Evolutionary conservation across 1,140 invertebrate species (phyloP), one percentile per base, ranked within the genome.

Genomic region (Acyrthosiphon pisum): DNA sequence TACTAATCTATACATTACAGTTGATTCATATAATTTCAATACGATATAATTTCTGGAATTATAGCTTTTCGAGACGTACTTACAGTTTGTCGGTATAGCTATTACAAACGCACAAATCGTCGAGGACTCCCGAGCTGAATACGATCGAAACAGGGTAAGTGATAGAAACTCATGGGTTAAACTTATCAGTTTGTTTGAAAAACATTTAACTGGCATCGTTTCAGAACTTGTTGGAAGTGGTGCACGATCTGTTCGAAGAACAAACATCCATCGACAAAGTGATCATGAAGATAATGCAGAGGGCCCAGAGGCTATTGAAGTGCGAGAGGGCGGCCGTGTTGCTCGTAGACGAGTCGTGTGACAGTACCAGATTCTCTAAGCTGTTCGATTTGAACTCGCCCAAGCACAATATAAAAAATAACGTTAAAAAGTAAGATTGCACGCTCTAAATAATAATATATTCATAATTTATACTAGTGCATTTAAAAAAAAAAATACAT

Each of bases 171-270:
- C 46, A 6, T 3, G 9, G 0, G 9, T 44, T 46, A 6, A 48
- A 6, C 6, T 90, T 90, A 35, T 90, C 22, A 11, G 14, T 1
- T 1, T 23, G 20, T 56, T 90, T 37, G 22, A 56, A 35, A 35
- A 90, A 37, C 26, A 11, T 41, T 2, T 41, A 20, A 88, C 22
- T 30, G n/a, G 20, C 22, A 1, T 90, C 44, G 18, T 83, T 94
- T 0, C 93, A 96, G 95, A 95, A 95, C 89, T 94, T 96, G 48
- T 93, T 96, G 93, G 96, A 96, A 95, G 95, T 96, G 68, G 95
- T 96, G 20, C 96, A 96, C 94, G 95, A 96, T 94, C 93, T 96
- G 26, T 96, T 96, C 93, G 95, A 96, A 94, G 95, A 96, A 94
- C 96, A 96, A 94, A 96, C 95, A 6, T 96, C 95, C 0, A 93